Conservation (phyloP, 2,888 invertebrate genomes). For the Amblyjoppa fuscipennis region DNA sequence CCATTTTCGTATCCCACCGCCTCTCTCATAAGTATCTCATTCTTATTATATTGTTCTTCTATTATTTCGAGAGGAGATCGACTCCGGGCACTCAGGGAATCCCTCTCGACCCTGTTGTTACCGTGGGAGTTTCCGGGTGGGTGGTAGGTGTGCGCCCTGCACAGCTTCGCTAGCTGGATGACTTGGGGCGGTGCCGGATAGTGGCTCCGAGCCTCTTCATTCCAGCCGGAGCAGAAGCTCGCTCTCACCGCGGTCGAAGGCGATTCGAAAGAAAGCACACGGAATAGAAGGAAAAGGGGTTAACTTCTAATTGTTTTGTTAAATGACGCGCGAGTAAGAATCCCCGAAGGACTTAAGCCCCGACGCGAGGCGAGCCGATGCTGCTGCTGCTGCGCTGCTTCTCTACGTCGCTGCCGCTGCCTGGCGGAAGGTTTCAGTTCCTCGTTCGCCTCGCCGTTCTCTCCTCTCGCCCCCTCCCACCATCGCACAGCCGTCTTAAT, state of each 20-base stretch:
- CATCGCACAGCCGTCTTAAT: conserved; percentile 82
- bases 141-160: conserved; percentile 17
- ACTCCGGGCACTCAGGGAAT: conserved; percentile 1
- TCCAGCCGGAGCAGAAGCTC: conserved; percentile 67
- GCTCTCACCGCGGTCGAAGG: conserved; percentile 74
- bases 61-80: conserved; percentile 38
- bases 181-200: conserved; percentile 51
- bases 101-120: background rate
- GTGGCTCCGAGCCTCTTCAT: conserved; percentile 58
- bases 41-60: conserved; percentile 35
- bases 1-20: background rate
- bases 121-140: background rate
- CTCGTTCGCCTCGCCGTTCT: conserved; percentile 66
- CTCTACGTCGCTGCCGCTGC: conserved; percentile 60
- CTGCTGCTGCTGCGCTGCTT: conserved; percentile 51
- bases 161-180: conserved; percentile 35
- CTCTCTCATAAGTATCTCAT: background rate
- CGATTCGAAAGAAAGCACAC: conserved; percentile 79
- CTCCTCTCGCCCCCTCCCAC: conserved; percentile 43
- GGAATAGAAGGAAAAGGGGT: conserved; percentile 81
- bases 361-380: conserved; percentile 76
- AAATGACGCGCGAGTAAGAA: conserved; percentile 86
- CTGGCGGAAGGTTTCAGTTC: conserved; percentile 41
- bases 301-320: conserved; percentile 86
- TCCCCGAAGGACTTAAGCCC: conserved; percentile 84